Evolutionary conservation across 1,140 invertebrate genomes (phyloP).

Genomic region (Drosophila saltans): DNA sequence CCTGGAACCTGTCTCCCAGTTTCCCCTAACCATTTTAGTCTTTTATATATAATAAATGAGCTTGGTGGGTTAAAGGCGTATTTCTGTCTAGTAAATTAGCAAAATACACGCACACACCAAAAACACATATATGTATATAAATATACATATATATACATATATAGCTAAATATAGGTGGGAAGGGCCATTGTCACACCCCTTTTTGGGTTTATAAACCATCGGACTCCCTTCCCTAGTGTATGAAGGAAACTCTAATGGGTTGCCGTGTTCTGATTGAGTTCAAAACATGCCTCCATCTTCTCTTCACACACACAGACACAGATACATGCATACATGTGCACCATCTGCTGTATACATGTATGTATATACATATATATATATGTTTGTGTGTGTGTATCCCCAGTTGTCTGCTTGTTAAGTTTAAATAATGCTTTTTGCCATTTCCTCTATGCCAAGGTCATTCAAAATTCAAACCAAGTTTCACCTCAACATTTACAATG

Average conservation of each 20-base stretch:
- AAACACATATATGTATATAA: slow-evolving; percentile 19
- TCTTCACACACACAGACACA: slow-evolving; percentile 21
- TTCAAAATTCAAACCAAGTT: slow-evolving; percentile 81
- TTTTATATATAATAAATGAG: slow-evolving; percentile 82
- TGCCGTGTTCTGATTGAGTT: slow-evolving; percentile 81
- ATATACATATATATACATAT: neutral
- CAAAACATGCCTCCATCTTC: slow-evolving; percentile 38
- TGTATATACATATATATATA: neutral
- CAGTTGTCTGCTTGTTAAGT: slow-evolving; percentile 77
- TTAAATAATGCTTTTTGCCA: slow-evolving; percentile 79
- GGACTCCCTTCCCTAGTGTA: slow-evolving; percentile 32
- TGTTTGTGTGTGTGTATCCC: slow-evolving; percentile 41
- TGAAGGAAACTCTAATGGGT: slow-evolving; percentile 64
- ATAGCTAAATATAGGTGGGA: slow-evolving; percentile 6
- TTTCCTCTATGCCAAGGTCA: slow-evolving; percentile 82
- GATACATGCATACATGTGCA: neutral
- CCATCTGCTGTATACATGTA: slow-evolving; percentile 9
- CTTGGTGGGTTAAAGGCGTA: slow-evolving; percentile 83
- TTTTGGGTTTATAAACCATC: slow-evolving; percentile 25
- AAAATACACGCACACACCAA: slow-evolving; percentile 74
- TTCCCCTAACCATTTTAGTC: slow-evolving; percentile 29
- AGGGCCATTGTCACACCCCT: slow-evolving; percentile 34
- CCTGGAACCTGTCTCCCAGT: neutral
- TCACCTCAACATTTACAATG: slow-evolving; percentile 30
- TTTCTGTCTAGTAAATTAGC: slow-evolving; percentile 83